Evolutionary conservation across 2,797 vertebrate species (phyloP), one percentile per base, ranked within the genome.

Genomic region (Sebastes vulpes): DNA sequence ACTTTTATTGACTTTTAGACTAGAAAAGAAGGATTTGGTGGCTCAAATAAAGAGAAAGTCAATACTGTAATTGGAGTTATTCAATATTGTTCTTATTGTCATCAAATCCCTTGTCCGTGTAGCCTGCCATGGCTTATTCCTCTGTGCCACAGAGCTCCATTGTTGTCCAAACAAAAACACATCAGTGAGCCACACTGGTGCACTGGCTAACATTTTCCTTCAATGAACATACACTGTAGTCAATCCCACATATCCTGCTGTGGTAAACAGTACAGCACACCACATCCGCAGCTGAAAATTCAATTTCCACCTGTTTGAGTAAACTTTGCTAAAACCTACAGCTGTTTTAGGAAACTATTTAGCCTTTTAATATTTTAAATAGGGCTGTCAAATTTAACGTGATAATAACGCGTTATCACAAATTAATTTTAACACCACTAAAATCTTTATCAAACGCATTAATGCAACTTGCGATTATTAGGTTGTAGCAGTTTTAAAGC

Each of bases 161-260:
- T 70, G 16, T 57, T 59, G 38, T 69, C 48, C 21, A 53, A 56
- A 75, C 38, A 25, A 57, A 74, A 66, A 57, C 29, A 60, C 50
- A 81, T 42, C 53, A 75, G 1, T 65, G 21, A 69, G 21, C 18
- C 20, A 38, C 6, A 20, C 9, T 18, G 6, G 12, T 60, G 32
- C 50, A 8, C 31, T 9, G 14, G 2, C 31, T 57, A 21, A 48
- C 9, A 1, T 42, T 28, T 54, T 58, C 16, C 26, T 54, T 63
- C 59, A 52, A 57, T 42, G 11, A 81, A 70, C 53, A 1, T 38
- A 10, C 21, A 23, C 16, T 61, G 14, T 63, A 28, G 3, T 52
- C 20, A 42, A n/a, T 70, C 46, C 42, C 12, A 32, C 6, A 58
- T 63, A 64, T 57, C 18, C 16, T 26, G 11, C 23, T 31, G 16